Base-by-base conservation (phyloP, 2,888 invertebrate species). In the Hesperia comma region DNA sequence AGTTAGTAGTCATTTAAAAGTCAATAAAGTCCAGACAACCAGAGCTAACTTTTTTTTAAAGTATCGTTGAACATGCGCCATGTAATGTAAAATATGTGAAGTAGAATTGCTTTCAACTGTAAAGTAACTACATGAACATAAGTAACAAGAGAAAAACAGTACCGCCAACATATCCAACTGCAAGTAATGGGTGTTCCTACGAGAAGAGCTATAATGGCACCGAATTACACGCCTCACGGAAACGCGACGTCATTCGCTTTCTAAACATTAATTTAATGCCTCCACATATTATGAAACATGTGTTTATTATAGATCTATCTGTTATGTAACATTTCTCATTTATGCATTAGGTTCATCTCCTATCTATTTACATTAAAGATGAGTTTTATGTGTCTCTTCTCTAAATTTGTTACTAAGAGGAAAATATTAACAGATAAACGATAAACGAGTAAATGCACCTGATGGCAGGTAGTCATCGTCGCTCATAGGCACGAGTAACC, bases 191-290 rank as follows among this genome's bases (percentile, higher is more conserved):
- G 12, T 40, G 19, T 46, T 46, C 46, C 32, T 46, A 6, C 15
- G 49, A 43, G 21, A 63, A 43, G 53, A 68, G 68, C 66, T 71
- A 78, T 78, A 79, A 83, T 82, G 70, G 75, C 69, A 68, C 76
- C 74, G 74, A 82, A 85, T 84, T 85, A 81, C 80, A 84, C 84
- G 86, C 60, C 58, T 54, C 60, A 66, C 60, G 58, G 33, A 46
- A 66, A 60, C 51, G 51, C 37, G 54, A 41, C 66, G 21, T 43
- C 57, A 32, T 57, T 32, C 57, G 53, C 64, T 66, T 66, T 66
- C 66, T 66, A 61, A 54, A n/a, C 60, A 54, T 61, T 46, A 51
- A 54, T 37, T 66, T 58, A 64, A 60, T 57, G 32, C 26, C 33
- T 57, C 5, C 57, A 37, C 46, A 26, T 49, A 63, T 40, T 57